Conservation (phyloP, 2,113 vertebrate species). For the Cryptotis parvus region DNA sequence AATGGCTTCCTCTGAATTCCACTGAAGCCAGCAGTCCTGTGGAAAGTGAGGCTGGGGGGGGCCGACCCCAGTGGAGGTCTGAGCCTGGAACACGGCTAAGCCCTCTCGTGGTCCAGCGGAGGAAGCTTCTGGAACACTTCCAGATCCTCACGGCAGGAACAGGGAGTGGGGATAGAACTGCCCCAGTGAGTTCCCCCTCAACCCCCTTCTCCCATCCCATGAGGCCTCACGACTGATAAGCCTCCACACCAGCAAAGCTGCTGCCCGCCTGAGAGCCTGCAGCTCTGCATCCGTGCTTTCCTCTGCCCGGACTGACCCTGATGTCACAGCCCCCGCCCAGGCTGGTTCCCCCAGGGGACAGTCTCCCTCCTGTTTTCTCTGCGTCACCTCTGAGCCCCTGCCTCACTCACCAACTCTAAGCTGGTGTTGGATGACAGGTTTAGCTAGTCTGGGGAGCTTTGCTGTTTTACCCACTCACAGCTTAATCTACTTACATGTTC, state of each 20-base stretch:
- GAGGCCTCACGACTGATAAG: accelerated
- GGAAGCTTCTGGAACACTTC: background rate
- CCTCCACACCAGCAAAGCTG: background rate
- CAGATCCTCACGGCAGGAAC: background rate
- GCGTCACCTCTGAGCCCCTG: too few relatives aligned
- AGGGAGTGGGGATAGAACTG: too few relatives aligned
- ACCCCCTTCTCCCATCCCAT: too few relatives aligned
- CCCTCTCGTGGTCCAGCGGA: background rate
- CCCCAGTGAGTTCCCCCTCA: background rate
- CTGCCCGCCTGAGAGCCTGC: background rate
- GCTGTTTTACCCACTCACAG: too few relatives aligned
- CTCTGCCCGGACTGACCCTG: background rate
- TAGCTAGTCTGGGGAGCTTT: too few relatives aligned
- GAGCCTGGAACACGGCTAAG: too few relatives aligned
- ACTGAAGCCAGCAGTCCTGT: conserved; percentile 12
- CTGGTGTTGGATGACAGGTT: too few relatives aligned
- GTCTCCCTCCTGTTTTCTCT: too few relatives aligned
- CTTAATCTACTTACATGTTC: too few relatives aligned
- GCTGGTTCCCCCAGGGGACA: too few relatives aligned
- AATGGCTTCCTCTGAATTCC: background rate
- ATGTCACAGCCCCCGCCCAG: too few relatives aligned
- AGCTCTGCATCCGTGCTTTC: background rate
- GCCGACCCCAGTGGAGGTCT: background rate
- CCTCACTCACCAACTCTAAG: too few relatives aligned
- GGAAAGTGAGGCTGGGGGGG: background rate